phyloP scores from a whole-genome alignment of 1,140 invertebrate species.

The Plodia interpunctella region DNA sequence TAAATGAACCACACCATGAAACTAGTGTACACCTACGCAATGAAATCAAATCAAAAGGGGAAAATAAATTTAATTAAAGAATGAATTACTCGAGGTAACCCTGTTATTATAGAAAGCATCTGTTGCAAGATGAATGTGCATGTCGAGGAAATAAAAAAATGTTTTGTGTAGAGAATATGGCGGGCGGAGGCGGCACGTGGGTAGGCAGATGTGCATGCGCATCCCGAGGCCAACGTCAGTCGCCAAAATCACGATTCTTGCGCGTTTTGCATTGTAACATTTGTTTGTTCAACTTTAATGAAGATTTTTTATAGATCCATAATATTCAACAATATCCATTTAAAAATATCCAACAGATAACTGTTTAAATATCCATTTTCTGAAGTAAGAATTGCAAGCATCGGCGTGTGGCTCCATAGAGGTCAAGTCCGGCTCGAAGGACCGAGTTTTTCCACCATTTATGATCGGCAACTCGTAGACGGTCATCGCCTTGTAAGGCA shows the following conservation, averaged over 20 bases:
- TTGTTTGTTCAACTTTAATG: background rate
- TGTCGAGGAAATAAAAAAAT: conserved; percentile 48
- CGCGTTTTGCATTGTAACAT: background rate
- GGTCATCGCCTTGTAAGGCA: conserved; percentile 64
- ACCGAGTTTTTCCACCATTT: conserved; percentile 64
- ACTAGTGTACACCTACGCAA: conserved; percentile 27
- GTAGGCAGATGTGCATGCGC: conserved; percentile 64
- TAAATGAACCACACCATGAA: conserved; percentile 23
- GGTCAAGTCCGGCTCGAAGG: conserved; percentile 66
- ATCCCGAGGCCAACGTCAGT: conserved; percentile 35
- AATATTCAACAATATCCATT: too few species aligned
- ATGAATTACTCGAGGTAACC: conserved; percentile 50
- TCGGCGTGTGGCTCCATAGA: conserved; percentile 26
- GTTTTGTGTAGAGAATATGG: conserved; percentile 51
- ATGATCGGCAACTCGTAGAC: conserved; percentile 54
- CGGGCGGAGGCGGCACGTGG: conserved; percentile 66
- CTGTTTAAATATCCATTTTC: too few species aligned
- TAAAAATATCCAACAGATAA: too few species aligned
- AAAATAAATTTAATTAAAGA: conserved; percentile 63
- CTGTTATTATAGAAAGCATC: conserved; percentile 64
- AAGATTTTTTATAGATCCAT: background rate
- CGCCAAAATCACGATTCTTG: conserved; percentile 39
- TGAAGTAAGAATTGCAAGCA: conserved; percentile 1
- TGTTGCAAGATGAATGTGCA: conserved; percentile 63
- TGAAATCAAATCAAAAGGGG: conserved; percentile 29